Percentiles rank a stretch among this genome's conserved stretches.
phyloP scores from a whole-genome alignment of 2,888 invertebrate genomes.

The Xanthia icteritia region DNA sequence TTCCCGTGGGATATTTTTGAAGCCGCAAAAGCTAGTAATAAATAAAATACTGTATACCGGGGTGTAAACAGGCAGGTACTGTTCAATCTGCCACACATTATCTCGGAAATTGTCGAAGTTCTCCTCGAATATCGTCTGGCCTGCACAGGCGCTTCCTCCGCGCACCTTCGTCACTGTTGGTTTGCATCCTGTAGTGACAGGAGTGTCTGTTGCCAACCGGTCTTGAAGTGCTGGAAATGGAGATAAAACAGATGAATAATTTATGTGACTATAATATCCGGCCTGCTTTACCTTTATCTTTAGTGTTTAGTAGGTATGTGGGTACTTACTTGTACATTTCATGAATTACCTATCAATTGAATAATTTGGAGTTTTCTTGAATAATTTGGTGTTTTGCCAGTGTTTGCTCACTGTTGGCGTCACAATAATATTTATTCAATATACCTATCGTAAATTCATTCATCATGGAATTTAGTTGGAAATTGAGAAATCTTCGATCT shows the following conservation, averaged over 20 bases:
- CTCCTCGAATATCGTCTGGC: slow-evolving; percentile 91
- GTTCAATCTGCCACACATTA: slow-evolving; percentile 90
- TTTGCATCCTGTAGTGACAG: slow-evolving; percentile 66
- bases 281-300: too few species aligned
- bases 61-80: slow-evolving; percentile 87
- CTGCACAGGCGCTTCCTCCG: slow-evolving; percentile 82
- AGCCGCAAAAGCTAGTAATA: not conserved
- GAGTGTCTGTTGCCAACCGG: not conserved
- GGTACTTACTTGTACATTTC: not conserved
- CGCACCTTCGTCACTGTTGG: slow-evolving; percentile 79
- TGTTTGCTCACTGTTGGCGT: not conserved
- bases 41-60: slow-evolving; percentile 65
- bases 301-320: too few species aligned
- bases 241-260: not conserved
- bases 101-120: slow-evolving; percentile 88
- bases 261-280: too few species aligned
- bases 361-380: not conserved
- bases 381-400: not conserved
- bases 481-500: not conserved
- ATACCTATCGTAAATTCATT: too few species aligned
- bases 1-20: not conserved
- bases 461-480: not conserved
- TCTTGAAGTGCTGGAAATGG: slow-evolving; percentile 63
- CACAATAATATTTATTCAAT: too few species aligned
- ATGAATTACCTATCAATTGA: not conserved